Evolutionary conservation across 1,140 invertebrate species (phyloP), one percentile per base, ranked within the genome.

Genomic region (Drosophila insularis): DNA sequence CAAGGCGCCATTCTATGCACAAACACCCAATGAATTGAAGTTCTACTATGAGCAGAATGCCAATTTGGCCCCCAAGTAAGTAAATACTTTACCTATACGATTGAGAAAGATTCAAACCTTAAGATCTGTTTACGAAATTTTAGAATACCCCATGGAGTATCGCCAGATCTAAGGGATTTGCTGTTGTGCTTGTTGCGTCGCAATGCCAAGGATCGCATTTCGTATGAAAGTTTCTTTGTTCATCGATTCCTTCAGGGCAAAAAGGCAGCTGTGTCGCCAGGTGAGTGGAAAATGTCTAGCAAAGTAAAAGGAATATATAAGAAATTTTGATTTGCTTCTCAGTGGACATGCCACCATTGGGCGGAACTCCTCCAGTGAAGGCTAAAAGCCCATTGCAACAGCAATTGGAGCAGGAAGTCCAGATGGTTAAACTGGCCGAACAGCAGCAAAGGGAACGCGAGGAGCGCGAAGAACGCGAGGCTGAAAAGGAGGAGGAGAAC

Each of bases 21-120:
- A 97, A 81, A 99, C 98, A 39, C 99, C 99, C n/a, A 98, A 99
- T 91, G 98, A 98, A 68, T 94, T 99, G 19, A 99, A 99, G 93
- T 95, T 96, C 77, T 99, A 97, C 92, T 99, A 99, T 92, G 99
- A 99, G 92, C 98, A 98, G 91, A 98, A 98, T 93, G 94, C 95
- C n/a, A 97, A 99, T 92, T 93, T 99, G 66, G 95, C 96, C 64
- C 99, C 99, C 76, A 98, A 98, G 97, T 98, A 94, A 94, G 95
- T 93, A 14, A 10, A 6, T 3, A 1, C 6, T 6, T 13, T 14
- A 10, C 1, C 39, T 14, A 0, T 27, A 1, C 27, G 27, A 1
- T 0, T 27, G 27, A 4, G 27, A 31, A 43, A 0, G 7, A 7
- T 7, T n/a, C n/a, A n/a, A n/a, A n/a, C n/a, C n/a, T n/a, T n/a